Percentiles rank a stretch among this genome's conserved stretches.
Conservation (phyloP, 2,113 vertebrate species). For the Cynoglossus semilaevis region DNA sequence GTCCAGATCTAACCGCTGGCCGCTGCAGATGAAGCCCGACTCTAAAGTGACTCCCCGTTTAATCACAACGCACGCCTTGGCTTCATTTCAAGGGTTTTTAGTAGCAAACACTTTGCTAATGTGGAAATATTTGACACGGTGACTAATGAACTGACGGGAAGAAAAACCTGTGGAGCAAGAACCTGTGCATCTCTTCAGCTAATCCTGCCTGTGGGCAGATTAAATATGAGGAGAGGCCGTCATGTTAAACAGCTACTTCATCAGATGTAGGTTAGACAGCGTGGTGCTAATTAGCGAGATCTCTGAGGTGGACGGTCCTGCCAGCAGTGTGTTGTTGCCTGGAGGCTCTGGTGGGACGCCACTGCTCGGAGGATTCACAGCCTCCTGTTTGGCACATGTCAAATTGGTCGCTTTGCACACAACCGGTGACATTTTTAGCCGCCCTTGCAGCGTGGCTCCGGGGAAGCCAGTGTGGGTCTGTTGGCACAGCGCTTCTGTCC, state of each 20-base stretch:
- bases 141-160: slow-evolving; percentile 5
- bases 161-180: not conserved
- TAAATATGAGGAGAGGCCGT: slow-evolving; percentile 48
- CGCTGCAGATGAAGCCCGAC: not conserved
- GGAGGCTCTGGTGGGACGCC: slow-evolving; percentile 49
- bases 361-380: slow-evolving; percentile 28
- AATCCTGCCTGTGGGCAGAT: slow-evolving; percentile 47
- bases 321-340: slow-evolving; percentile 53
- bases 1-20: slow-evolving; percentile 5
- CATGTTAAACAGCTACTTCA: slow-evolving; percentile 58
- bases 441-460: not conserved
- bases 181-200: slow-evolving; percentile 35
- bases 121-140: slow-evolving; percentile 4
- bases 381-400: slow-evolving; percentile 20
- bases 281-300: slow-evolving; percentile 58
- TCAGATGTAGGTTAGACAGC: slow-evolving; percentile 53
- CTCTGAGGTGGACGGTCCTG: slow-evolving; percentile 50
- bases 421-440: slow-evolving; percentile 29
- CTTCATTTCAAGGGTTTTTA: slow-evolving; percentile 15
- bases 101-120: slow-evolving; percentile 6
- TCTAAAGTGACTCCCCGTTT: slow-evolving; percentile 11
- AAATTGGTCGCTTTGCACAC: slow-evolving; percentile 9
- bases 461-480: not conserved
- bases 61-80: slow-evolving; percentile 9
- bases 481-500: not conserved